Percentiles rank a stretch among this genome's conserved stretches.
Evolutionary conservation across 1,140 invertebrate species (phyloP).

Genomic region (Dreissena polymorpha): DNA sequence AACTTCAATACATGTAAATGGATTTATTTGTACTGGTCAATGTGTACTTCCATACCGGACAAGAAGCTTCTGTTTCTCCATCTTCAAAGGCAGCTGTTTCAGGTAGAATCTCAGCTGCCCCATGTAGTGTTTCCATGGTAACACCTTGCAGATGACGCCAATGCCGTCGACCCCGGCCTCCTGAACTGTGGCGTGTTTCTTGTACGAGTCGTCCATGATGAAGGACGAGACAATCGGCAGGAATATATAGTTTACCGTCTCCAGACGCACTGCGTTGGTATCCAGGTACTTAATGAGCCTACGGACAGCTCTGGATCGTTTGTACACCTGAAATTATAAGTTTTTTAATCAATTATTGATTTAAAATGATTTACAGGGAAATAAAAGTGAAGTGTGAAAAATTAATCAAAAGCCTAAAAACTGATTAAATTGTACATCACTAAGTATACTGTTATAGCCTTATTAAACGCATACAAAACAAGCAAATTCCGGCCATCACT

Average conservation of each 20-base stretch:
- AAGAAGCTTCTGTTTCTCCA: constrained; percentile 88
- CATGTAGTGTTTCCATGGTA: constrained; percentile 94
- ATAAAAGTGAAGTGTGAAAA: neutral
- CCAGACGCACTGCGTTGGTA: constrained; percentile 83
- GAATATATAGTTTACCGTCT: constrained; percentile 90
- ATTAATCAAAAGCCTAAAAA: too few species aligned
- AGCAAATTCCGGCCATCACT: too few species aligned
- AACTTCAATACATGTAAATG: too few species aligned
- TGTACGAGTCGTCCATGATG: constrained; percentile 88
- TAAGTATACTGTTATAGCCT: too few species aligned
- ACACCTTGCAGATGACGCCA: constrained; percentile 86
- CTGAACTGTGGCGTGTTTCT: constrained; percentile 89
- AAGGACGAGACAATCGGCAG: constrained; percentile 91
- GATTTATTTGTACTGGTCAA: too few species aligned
- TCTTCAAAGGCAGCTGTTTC: constrained; percentile 84
- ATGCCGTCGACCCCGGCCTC: constrained; percentile 87
- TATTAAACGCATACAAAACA: too few species aligned
- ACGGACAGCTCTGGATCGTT: constrained; percentile 88
- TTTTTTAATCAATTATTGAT: neutral
- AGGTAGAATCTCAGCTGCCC: constrained; percentile 90
- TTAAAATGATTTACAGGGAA: neutral
- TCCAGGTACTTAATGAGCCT: constrained; percentile 80
- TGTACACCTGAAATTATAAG: constrained; percentile 86
- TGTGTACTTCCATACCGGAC: constrained; percentile 64
- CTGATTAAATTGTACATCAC: too few species aligned